phyloP scores from a whole-genome alignment of 1,140 invertebrate species.

The Gonatopus flavifemur region DNA sequence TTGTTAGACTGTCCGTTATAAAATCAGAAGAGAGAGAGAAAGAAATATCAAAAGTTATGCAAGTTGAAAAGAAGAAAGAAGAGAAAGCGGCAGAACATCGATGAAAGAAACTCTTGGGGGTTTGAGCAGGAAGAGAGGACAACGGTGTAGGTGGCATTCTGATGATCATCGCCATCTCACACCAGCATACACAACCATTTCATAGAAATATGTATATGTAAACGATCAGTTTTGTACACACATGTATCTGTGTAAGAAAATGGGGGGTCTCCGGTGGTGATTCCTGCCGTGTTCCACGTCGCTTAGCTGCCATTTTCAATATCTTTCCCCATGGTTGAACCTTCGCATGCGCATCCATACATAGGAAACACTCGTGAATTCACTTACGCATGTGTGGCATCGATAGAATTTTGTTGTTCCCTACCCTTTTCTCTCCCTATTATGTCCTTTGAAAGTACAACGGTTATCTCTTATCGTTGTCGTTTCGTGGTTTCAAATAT shows the following conservation, averaged over 20 bases:
- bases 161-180: slow-evolving; percentile 27
- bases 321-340: slow-evolving; percentile 19
- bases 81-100: too few relatives aligned
- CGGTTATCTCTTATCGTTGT: too few relatives aligned
- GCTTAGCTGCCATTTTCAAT: slow-evolving; percentile 38
- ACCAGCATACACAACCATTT: neutral
- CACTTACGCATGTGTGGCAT: neutral
- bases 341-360: neutral
- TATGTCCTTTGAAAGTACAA: too few relatives aligned
- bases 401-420: slow-evolving; percentile 27
- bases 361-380: neutral
- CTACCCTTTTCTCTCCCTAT: too few relatives aligned
- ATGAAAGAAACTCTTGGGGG: too few relatives aligned
- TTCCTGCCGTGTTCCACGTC: slow-evolving; percentile 19
- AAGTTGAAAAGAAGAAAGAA: neutral
- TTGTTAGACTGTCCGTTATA: too few relatives aligned
- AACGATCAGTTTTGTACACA: neutral
- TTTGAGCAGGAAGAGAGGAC: too few relatives aligned
- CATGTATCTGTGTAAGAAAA: neutral
- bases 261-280: neutral
- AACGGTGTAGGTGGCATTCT: slow-evolving; percentile 32
- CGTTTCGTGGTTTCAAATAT: too few relatives aligned
- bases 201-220: neutral
- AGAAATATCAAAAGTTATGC: too few relatives aligned
- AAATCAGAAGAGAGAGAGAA: too few relatives aligned